A percentile compares a stretch with the other conserved stretches of the same genome.
These are phyloP conservation scores for Tetragonula carbonaria DNA, from an alignment of 2,888 invertebrate genomes.

Conservation along the genomic window DNA sequence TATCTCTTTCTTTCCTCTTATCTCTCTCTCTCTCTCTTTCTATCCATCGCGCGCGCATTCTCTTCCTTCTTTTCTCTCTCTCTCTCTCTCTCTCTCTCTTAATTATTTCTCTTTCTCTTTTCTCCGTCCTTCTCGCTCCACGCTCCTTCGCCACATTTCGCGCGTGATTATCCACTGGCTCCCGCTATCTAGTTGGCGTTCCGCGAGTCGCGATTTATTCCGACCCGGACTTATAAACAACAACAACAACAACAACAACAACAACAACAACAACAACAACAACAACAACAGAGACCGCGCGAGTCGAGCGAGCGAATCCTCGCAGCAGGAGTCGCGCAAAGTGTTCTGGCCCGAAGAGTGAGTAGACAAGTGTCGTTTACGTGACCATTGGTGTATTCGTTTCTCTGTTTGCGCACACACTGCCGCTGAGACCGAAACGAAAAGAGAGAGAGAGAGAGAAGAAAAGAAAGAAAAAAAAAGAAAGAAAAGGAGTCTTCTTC, in stretches of 20 bases:
- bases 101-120: not conserved
- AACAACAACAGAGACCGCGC: conserved; percentile 49
- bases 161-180: conserved; percentile 13
- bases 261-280: conserved; percentile 53
- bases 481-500: conserved; percentile 11
- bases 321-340: conserved; percentile 48
- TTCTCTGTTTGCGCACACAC: conserved; percentile 32
- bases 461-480: too few species aligned
- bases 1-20: not conserved
- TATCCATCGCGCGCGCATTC: too few species aligned
- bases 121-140: not conserved
- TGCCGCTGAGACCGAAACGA: not conserved
- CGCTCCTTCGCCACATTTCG: conserved; percentile 16
- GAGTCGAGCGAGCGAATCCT: conserved; percentile 43
- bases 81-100: too few species aligned
- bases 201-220: conserved; percentile 17
- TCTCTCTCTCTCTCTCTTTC: not conserved
- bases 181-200: not conserved
- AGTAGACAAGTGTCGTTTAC: conserved; percentile 63
- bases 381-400: conserved; percentile 27
- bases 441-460: too few species aligned
- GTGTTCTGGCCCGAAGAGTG: conserved; percentile 60
- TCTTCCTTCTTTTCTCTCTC: not conserved
- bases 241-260: conserved; percentile 52
- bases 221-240: conserved; percentile 38